Evolutionary conservation across 1,140 invertebrate species (phyloP), one percentile per base, ranked within the genome.

Genomic region (Philopotamus ludificatus): DNA sequence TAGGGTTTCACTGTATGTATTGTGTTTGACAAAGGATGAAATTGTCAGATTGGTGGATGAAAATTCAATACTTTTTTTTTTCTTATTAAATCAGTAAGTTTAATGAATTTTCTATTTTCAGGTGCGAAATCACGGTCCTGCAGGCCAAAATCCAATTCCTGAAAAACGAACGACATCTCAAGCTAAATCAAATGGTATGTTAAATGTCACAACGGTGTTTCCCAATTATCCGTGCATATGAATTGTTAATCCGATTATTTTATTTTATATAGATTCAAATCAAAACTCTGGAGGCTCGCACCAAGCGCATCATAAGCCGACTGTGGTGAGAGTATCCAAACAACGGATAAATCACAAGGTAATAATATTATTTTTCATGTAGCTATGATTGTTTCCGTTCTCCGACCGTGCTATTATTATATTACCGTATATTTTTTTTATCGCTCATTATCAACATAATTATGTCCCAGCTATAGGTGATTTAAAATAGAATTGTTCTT

Each of bases 271-370:
- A 68, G 67, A 68, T 21, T 54, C 47, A 1, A 50, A 68, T 45
- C 67, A 65, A 44, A 65, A 65, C 28, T 23, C n/a, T 25, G 2
- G 34, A 57, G n/a, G n/a, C 54, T 21, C 28, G 23, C 3, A 51
- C 47, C 1, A 55, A 49, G 28, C 53, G n/a, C n/a, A 26, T 12
- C 45, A 23, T 2, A 49, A 57, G 44, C 79, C 83, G 16, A 79
- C 80, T 25, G 78, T 85, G 53, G 79, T 83, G 49, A 81, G 80
- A 72, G 82, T 83, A 16, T 73, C 83, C 18, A 82, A 81, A 72
- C 82, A 80, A 76, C 84, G 81, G 78, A 80, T 82, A 65, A 86
- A 86, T 67, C 82, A 84, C 68, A 85, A 83, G 81, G 86, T 86
- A 74, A 73, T 73, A 71, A 34, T 8, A 34, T n/a, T n/a, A n/a